Percentiles rank a stretch among this genome's conserved stretches.
These are phyloP conservation scores for Emydura subglobosa DNA, from an alignment of 2,113 vertebrate genomes.

Conservation along the genomic window DNA sequence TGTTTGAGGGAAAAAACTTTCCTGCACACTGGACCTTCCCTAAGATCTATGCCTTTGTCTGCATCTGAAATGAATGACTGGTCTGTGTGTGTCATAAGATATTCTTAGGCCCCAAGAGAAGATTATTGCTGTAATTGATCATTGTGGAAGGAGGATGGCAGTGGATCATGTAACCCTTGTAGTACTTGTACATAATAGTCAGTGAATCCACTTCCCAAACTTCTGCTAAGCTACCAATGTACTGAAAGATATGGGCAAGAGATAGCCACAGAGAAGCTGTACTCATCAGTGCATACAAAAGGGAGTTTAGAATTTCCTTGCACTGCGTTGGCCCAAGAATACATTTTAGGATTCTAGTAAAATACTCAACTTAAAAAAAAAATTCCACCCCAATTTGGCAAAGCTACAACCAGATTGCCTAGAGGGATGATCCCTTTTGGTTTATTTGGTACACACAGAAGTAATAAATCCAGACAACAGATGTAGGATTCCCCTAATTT, in stretches of 20 bases:
- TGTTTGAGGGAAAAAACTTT: background rate
- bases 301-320: background rate
- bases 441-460: background rate
- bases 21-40: background rate
- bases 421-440: background rate
- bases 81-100: background rate
- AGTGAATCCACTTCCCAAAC: no score
- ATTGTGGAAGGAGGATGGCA: background rate
- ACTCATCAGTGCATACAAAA: background rate
- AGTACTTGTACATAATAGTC: no score
- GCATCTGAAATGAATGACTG: background rate
- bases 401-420: accelerated
- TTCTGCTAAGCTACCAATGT: accelerated
- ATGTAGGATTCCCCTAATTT: accelerated
- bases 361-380: background rate
- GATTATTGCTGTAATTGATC: background rate
- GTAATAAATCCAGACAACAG: accelerated
- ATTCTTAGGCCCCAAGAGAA: background rate
- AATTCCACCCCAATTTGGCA: accelerated
- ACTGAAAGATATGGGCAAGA: background rate
- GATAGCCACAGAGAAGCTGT: background rate
- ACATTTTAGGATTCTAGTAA: background rate
- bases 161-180: background rate
- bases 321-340: background rate
- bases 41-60: background rate